Percentiles rank a stretch among this genome's conserved stretches.
These are phyloP conservation scores for Acanthurus leucopareius DNA, from an alignment of 2,797 vertebrate species.

Conservation along the genomic window DNA sequence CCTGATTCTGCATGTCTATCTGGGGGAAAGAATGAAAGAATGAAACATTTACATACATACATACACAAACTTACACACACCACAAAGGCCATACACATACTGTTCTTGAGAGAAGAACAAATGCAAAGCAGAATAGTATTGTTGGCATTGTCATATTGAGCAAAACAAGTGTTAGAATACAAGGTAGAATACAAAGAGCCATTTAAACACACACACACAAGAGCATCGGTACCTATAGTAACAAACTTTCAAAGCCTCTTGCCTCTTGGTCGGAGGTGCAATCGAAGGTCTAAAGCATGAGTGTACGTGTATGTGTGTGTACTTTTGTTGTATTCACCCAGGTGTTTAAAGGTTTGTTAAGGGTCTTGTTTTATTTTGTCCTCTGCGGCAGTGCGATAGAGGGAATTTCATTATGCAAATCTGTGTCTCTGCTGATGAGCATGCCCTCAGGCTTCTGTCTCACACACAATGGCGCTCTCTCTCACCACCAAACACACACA, in stretches of 20 bases:
- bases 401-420: slow-evolving; percentile 84
- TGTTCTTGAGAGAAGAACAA: slow-evolving; percentile 23
- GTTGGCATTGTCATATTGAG: slow-evolving; percentile 27
- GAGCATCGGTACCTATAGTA: slow-evolving; percentile 26
- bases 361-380: slow-evolving; percentile 79
- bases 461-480: slow-evolving; percentile 57
- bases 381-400: slow-evolving; percentile 72
- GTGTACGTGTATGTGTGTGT: slow-evolving; percentile 29
- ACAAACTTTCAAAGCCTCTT: slow-evolving; percentile 42
- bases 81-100: slow-evolving; percentile 26
- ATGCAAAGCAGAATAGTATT: slow-evolving; percentile 5
- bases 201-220: slow-evolving; percentile 12
- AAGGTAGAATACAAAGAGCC: too few relatives aligned
- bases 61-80: neutral
- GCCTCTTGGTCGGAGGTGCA: slow-evolving; percentile 30
- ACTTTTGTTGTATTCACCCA: slow-evolving; percentile 62
- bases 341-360: slow-evolving; percentile 76
- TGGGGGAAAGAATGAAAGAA: slow-evolving; percentile 23
- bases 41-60: neutral
- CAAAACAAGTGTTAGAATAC: slow-evolving; percentile 30
- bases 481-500: slow-evolving; percentile 36
- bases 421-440: slow-evolving; percentile 80
- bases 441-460: slow-evolving; percentile 76
- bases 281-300: slow-evolving; percentile 50
- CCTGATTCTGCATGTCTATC: slow-evolving; percentile 8